These are phyloP conservation scores for Athene noctua DNA, from an alignment of 2,113 vertebrate species.

Conservation along the genomic window DNA sequence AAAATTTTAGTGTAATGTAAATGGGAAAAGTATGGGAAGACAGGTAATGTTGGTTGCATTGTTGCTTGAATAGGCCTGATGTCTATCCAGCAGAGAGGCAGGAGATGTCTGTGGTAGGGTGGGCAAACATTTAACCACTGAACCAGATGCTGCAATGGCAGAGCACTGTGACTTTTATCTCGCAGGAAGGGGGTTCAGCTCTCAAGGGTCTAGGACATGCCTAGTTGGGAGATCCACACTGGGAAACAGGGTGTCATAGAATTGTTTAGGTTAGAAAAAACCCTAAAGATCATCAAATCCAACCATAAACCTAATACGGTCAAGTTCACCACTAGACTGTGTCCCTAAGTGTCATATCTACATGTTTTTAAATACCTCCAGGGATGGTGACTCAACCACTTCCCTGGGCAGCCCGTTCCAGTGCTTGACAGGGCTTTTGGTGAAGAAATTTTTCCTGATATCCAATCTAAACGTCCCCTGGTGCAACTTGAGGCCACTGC, in stretches of 20 bases:
- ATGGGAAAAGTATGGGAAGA: neutral
- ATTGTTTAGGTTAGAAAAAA: neutral
- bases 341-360: fast-evolving
- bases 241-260: neutral
- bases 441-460: neutral
- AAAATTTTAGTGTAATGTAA: neutral
- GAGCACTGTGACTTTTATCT: neutral
- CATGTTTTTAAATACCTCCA: fast-evolving
- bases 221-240: neutral
- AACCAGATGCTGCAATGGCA: neutral
- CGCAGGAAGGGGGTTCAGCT: neutral
- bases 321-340: neutral
- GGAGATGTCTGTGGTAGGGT: neutral
- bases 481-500: neutral
- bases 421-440: neutral
- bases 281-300: neutral
- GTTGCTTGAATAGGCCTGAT: neutral
- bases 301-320: neutral
- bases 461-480: neutral
- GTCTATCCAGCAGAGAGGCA: neutral
- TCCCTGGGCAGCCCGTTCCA: neutral
- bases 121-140: neutral
- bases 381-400: neutral
- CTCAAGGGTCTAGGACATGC: neutral
- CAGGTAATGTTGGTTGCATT: neutral